Evolutionary conservation across 2,888 invertebrate species (phyloP).

Genomic region (Choreutis nemorana): DNA sequence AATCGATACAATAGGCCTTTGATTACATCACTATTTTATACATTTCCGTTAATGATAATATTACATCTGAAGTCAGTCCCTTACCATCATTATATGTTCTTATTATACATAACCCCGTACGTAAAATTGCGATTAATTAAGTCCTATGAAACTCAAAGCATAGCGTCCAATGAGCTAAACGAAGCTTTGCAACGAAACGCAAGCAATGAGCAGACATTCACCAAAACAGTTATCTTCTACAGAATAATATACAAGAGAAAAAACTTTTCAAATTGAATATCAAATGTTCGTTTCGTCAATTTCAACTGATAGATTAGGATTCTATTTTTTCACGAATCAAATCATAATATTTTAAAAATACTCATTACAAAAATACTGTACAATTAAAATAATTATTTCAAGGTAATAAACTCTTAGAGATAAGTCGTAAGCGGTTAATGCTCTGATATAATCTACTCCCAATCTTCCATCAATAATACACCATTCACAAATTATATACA

Average conservation of each 20-base stretch:
- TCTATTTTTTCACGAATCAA: no score
- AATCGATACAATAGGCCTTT: slow-evolving; percentile 47
- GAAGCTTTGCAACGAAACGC: no score
- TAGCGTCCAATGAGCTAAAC: no score
- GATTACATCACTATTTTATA: slow-evolving; percentile 51
- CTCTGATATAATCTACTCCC: slow-evolving; percentile 39
- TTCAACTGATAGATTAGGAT: no score
- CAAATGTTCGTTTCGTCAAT: no score
- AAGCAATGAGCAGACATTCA: no score
- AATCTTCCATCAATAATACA: slow-evolving; percentile 44
- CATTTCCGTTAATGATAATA: slow-evolving; percentile 56
- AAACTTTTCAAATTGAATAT: no score
- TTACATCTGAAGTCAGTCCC: slow-evolving; percentile 60
- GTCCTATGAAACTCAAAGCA: slow-evolving; percentile 52
- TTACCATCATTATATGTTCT: slow-evolving; percentile 47
- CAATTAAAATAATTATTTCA: slow-evolving; percentile 58
- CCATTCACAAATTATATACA: slow-evolving; percentile 62
- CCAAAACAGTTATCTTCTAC: no score
- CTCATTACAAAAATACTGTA: slow-evolving; percentile 65
- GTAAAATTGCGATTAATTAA: slow-evolving; percentile 54
- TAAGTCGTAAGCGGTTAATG: slow-evolving; percentile 45
- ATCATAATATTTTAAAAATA: no score
- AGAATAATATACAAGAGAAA: no score
- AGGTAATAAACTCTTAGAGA: slow-evolving; percentile 54
- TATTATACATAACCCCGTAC: slow-evolving; percentile 54